Evolutionary conservation across 30 jellyfish, hydroid and myxozoan species (phyloP), one percentile per base, ranked within the genome.

Genomic region (Cassiopea xamachana): DNA sequence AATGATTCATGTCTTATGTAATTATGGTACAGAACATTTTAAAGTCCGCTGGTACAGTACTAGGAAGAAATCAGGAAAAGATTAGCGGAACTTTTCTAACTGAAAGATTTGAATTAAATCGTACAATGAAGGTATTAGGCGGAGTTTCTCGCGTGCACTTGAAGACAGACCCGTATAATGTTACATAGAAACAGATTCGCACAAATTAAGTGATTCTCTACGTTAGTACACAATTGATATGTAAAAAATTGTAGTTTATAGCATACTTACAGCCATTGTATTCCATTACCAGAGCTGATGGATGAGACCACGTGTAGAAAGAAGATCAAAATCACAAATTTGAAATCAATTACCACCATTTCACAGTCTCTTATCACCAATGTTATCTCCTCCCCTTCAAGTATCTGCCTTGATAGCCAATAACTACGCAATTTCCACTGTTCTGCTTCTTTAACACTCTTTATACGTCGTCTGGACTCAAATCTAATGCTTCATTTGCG

Each of bases 191-290:
- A 14, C 74, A 7, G 74, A 2, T 64, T 64, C 43, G 43, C 8
- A 64, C 74, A 64, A 64, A 78, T 78, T 78, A 78, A 48, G 75
- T 75, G 87, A 78, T 78, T 78, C 51, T 19, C 73, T 1, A 47
- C 51, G 19, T 43, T 75, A 47, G 72, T 2, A 17, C 69, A 81
- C 43, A 60, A 81, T 16, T 27, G 39, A 5, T 69, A 60, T 44
- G 69, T 82, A 47, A 59, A 62, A 82, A 1, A 10, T 55, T 10
- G 27, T 70, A 47, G 16, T 39, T 49, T 59, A 87, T 77, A 84
- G 58, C 47, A 77, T 85, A 85, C 94, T 87, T 59, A 87, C 94
- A 87, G 89, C 94, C 94, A 87, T 87, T 70, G 87, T 1, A 87
- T 87, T 44, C 94, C 89, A 18, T 75, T 48, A 1, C 89, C 82